phyloP scores from a whole-genome alignment of 2,113 vertebrate genomes.

The Microtus montanus region DNA sequence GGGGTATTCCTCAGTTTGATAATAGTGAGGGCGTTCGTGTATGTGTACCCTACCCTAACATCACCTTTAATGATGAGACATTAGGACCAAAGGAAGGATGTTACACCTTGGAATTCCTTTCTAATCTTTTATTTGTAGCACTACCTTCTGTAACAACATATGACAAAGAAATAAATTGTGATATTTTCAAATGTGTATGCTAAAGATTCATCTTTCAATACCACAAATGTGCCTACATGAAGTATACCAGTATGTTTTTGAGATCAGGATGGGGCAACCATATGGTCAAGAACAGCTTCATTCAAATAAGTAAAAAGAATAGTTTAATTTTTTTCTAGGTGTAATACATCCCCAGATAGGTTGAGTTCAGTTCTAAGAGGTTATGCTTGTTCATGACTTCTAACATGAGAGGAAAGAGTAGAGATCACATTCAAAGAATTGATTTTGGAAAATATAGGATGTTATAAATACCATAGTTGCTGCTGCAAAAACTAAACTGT shows the following conservation, averaged over 20 bases:
- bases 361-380: not conserved
- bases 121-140: not conserved
- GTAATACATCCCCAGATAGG: not conserved
- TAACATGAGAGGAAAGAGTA: not conserved
- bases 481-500: not conserved
- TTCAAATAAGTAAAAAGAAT: not conserved
- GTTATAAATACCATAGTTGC: not conserved
- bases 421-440: not conserved
- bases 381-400: not conserved
- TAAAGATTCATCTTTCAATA: not conserved
- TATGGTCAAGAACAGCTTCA: not conserved
- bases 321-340: not conserved
- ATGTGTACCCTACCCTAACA: not conserved
- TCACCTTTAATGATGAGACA: not conserved
- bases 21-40: not conserved
- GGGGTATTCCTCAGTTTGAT: not conserved
- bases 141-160: not conserved
- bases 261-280: not conserved
- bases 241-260: not conserved
- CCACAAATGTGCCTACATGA: not conserved
- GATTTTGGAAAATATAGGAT: not conserved
- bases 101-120: not conserved
- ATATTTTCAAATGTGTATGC: not conserved
- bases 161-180: not conserved
- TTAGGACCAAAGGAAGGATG: not conserved